Evolutionary conservation across 1,140 invertebrate genomes (phyloP), one percentile per base, ranked within the genome.

Genomic region (Panagrolaimus sp.): DNA sequence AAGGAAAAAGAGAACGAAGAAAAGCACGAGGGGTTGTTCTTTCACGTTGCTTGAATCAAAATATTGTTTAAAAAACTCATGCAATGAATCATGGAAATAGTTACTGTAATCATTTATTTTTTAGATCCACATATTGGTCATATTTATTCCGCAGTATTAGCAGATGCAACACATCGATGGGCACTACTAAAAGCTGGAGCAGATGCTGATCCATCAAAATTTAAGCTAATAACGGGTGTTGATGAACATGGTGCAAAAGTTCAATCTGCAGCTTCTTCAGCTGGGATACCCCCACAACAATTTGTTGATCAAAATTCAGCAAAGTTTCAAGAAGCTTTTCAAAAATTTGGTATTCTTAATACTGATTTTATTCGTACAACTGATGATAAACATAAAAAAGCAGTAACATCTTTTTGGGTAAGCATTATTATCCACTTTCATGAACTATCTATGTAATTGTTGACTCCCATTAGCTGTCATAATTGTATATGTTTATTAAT

Each of bases 111-210:
- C 48, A 38, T 63, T 62, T 27, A 23, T 51, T 38, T 87, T 53
- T 77, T 95, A 92, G 88, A 43, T 95, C 96, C 43, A 95, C 98
- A 78, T 89, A 98, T 74, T 95, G 96, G 0, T 95, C 98, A 84
- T 84, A 96, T 7, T 96, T 98, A 81, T 89, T 89, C 63, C 89
- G 90, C 8, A 83, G 94, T 11, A 86, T 98, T 65, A 91, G 93
- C 14, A 95, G 98, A 88, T 88, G 90, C 13, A 87, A 88, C 53
- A 87, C 88, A 79, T 88, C 94, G 75, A 94, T 89, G 87, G 83
- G 85, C 76, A 51, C 44, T 47, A 65, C 83, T 79, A 43, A 82
- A 70, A 13, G 13, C 27, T 46, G 42, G 5, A 27, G 20, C 5
- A 42, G 66, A n/a, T 16, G 51, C 31, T 38, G 31, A 38, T 38